Evolutionary conservation across 2,888 invertebrate genomes (phyloP).

Genomic region (Philereme vetulata): DNA sequence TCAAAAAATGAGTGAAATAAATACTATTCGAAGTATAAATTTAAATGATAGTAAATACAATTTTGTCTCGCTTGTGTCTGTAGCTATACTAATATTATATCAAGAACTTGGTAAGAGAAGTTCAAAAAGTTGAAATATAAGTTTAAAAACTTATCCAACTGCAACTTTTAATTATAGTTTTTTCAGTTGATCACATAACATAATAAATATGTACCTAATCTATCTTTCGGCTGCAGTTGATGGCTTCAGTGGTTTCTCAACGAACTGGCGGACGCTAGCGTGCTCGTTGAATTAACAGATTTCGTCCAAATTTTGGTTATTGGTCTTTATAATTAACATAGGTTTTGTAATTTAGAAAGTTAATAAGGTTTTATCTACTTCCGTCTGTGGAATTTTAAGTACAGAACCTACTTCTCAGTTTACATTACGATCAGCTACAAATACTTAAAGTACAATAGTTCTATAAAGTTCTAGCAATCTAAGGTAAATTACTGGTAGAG

Average conservation of each 20-base stretch:
- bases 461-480: not conserved
- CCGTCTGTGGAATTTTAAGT: not conserved
- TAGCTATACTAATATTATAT: too few species aligned
- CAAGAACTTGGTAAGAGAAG: too few species aligned
- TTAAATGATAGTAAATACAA: too few species aligned
- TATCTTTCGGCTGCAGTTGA: not conserved
- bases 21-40: too few species aligned
- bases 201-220: too few species aligned
- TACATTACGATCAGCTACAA: not conserved
- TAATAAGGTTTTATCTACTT: conserved; percentile 19
- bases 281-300: conserved; percentile 45
- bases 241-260: conserved; percentile 47
- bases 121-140: too few species aligned
- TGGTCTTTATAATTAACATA: conserved; percentile 35
- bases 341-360: conserved; percentile 51
- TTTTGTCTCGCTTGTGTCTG: too few species aligned
- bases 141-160: too few species aligned
- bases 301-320: conserved; percentile 37
- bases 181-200: too few species aligned
- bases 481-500: not conserved
- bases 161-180: too few species aligned
- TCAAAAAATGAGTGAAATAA: too few species aligned
- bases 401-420: not conserved
- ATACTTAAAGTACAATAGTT: not conserved
- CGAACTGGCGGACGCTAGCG: conserved; percentile 37